Evolutionary conservation across 53 echinoderm and acorn worm genomes (phyloP).

Genomic region (Temnopleurus reevesii): DNA sequence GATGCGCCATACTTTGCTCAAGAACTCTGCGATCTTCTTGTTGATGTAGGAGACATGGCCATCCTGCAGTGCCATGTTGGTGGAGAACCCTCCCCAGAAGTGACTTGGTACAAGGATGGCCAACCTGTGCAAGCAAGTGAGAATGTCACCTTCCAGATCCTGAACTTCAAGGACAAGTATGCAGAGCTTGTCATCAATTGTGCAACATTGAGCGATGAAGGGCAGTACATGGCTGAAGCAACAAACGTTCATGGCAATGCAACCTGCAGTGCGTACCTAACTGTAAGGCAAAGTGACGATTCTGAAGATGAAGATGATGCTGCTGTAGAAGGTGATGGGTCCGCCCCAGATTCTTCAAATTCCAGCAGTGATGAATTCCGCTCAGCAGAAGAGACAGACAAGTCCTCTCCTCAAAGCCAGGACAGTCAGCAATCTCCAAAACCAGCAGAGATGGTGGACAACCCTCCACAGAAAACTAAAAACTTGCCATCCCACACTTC

Average conservation of each 20-base stretch:
- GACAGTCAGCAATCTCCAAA: neutral
- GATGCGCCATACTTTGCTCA: slow-evolving; percentile 65
- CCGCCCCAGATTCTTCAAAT: slow-evolving; percentile 35
- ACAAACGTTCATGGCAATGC: slow-evolving; percentile 67
- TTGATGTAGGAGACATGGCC: slow-evolving; percentile 78
- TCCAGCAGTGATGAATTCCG: slow-evolving; percentile 35
- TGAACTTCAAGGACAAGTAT: slow-evolving; percentile 73
- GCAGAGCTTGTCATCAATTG: slow-evolving; percentile 74
- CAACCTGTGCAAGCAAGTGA: slow-evolving; percentile 58
- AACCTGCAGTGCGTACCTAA: slow-evolving; percentile 69
- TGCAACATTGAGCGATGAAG: slow-evolving; percentile 68
- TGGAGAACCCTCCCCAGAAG: slow-evolving; percentile 73
- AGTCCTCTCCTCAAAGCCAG: neutral
- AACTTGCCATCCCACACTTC: neutral
- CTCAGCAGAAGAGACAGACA: neutral
- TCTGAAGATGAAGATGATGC: slow-evolving; percentile 58
- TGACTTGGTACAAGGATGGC: slow-evolving; percentile 90
- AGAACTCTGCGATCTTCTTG: slow-evolving; percentile 68
- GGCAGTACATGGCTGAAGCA: slow-evolving; percentile 74
- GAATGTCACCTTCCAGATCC: slow-evolving; percentile 58
- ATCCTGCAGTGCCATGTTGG: slow-evolving; percentile 78
- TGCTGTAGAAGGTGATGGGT: slow-evolving; percentile 40
- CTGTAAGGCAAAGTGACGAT: slow-evolving; percentile 56
- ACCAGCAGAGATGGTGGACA: neutral
- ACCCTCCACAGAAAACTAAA: neutral